Conservation (phyloP, 1,140 invertebrate species). For the Drusus annulatus region DNA sequence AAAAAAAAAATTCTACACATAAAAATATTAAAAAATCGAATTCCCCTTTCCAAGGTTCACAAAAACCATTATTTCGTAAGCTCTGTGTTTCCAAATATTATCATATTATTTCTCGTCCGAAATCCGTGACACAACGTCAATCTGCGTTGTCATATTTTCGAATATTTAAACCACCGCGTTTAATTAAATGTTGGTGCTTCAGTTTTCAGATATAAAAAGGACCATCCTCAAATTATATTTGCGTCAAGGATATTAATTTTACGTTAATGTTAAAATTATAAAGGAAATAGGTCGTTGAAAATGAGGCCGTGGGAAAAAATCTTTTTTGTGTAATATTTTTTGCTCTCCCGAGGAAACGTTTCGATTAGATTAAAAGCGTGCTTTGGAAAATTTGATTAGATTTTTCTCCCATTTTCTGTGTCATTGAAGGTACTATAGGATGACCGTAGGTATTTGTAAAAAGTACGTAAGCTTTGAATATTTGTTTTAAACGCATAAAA, state of each 20-base stretch:
- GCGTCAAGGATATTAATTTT: slow-evolving; percentile 39
- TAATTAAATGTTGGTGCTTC: slow-evolving; percentile 34
- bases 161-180: slow-evolving; percentile 24
- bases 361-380: slow-evolving; percentile 32
- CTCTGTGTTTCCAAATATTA: neutral
- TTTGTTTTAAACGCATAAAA: too few relatives aligned
- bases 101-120: neutral
- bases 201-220: slow-evolving; percentile 34
- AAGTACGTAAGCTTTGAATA: neutral
- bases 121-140: neutral
- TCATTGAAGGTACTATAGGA: neutral
- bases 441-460: neutral
- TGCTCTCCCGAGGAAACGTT: slow-evolving; percentile 24
- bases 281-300: slow-evolving; percentile 20
- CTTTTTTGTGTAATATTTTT: slow-evolving; percentile 17
- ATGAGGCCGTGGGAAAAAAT: slow-evolving; percentile 1
- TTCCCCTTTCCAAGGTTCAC: too few relatives aligned
- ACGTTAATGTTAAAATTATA: slow-evolving; percentile 37
- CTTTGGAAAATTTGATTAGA: slow-evolving; percentile 22
- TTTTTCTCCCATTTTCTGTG: slow-evolving; percentile 7
- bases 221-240: slow-evolving; percentile 29
- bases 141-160: slow-evolving; percentile 6
- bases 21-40: too few relatives aligned
- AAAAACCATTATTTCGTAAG: neutral
- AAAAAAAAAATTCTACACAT: too few relatives aligned